phyloP scores from a whole-genome alignment of 2,113 vertebrate genomes.

The Muntiacus muntjak region DNA sequence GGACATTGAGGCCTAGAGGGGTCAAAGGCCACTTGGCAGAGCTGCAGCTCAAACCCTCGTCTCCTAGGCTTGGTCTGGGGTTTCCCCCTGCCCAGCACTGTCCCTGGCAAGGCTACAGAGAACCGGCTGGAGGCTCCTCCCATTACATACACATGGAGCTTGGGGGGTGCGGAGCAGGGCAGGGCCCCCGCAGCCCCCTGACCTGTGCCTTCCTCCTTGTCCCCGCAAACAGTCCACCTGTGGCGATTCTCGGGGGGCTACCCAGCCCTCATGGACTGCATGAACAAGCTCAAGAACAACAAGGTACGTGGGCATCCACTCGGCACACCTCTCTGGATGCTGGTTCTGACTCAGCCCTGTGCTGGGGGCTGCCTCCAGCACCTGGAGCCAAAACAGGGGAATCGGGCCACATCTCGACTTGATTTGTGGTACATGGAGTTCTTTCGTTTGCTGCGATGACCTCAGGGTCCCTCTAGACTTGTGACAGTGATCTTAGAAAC shows the following conservation, averaged over 20 bases:
- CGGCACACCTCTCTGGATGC: neutral
- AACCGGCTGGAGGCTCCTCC: neutral
- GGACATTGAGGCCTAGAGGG: neutral
- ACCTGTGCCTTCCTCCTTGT: neutral
- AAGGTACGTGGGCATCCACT: conserved; percentile 77
- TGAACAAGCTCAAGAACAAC: conserved; percentile 89
- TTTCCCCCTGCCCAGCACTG: neutral
- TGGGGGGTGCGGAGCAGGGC: neutral
- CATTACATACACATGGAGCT: neutral
- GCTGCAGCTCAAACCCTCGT: neutral
- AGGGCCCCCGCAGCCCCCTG: neutral
- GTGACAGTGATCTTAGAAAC: too few relatives aligned
- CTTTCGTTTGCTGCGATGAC: too few relatives aligned
- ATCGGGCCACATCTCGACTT: too few relatives aligned
- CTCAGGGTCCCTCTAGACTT: too few relatives aligned
- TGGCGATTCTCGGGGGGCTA: conserved; percentile 96
- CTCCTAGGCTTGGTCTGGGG: neutral
- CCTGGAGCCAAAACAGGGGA: neutral
- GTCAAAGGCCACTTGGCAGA: neutral
- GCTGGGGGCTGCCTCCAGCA: neutral
- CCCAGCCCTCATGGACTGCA: conserved; percentile 91
- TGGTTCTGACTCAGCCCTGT: neutral
- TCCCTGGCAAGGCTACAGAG: neutral
- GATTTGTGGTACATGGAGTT: too few relatives aligned
- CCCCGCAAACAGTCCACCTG: conserved; percentile 88